A percentile compares a stretch with the other conserved stretches of the same genome.
These are phyloP conservation scores for Ditylenchus dipsaci DNA, from an alignment of 1,140 invertebrate species.

Conservation along the genomic window DNA sequence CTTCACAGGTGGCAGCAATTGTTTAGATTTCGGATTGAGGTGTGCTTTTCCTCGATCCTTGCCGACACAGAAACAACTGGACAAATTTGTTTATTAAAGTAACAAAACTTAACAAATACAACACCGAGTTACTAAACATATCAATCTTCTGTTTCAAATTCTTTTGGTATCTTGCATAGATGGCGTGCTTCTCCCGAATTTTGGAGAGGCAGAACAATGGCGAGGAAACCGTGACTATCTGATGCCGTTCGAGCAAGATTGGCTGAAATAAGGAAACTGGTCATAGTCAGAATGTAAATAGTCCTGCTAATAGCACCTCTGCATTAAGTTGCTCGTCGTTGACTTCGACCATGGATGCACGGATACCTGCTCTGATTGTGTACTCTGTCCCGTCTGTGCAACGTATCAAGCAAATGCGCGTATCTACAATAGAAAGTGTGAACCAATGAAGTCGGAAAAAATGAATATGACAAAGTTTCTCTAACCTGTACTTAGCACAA, in stretches of 20 bases:
- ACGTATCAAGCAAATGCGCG: constrained; percentile 27
- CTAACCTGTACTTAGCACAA: not conserved
- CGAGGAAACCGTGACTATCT: constrained; percentile 20
- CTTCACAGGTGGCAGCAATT: too few relatives aligned
- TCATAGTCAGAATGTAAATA: too few relatives aligned
- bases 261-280: not conserved
- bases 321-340: constrained; percentile 19
- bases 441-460: not conserved
- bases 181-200: too few relatives aligned
- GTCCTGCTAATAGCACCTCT: too few relatives aligned
- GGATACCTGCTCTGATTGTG: constrained; percentile 35
- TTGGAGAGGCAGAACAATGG: constrained; percentile 7
- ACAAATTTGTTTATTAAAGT: too few relatives aligned
- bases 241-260: constrained; percentile 8
- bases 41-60: too few relatives aligned
- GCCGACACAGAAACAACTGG: too few relatives aligned
- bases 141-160: too few relatives aligned
- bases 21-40: too few relatives aligned
- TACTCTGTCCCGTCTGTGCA: constrained; percentile 26
- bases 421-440: constrained; percentile 21
- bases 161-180: too few relatives aligned
- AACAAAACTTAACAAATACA: too few relatives aligned
- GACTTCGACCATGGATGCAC: constrained; percentile 33
- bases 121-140: too few relatives aligned
- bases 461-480: not conserved